These are phyloP conservation scores for Scelioninae gen. 1 DNA, from an alignment of 2,888 invertebrate species.

Conservation along the genomic window DNA sequence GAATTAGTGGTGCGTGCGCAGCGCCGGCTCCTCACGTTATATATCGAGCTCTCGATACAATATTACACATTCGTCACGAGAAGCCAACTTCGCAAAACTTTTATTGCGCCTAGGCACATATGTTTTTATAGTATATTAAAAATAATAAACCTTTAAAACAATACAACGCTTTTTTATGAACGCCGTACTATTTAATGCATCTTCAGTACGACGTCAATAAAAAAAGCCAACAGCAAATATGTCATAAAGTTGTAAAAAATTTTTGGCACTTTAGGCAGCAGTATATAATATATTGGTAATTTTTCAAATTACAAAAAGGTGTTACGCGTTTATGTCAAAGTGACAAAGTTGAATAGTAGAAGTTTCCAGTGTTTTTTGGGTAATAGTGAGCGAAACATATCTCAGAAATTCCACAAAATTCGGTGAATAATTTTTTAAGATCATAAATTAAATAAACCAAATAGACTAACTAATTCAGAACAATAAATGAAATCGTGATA, in stretches of 20 bases:
- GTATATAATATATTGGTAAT: too few species aligned
- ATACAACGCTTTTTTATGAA: conserved; percentile 34
- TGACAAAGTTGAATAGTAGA: too few species aligned
- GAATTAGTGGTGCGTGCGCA: conserved; percentile 80
- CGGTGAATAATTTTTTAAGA: too few species aligned
- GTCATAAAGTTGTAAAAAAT: conserved; percentile 3
- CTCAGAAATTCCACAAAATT: too few species aligned
- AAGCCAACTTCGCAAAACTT: conserved; percentile 73
- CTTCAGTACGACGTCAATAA: conserved; percentile 15
- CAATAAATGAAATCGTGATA: too few species aligned
- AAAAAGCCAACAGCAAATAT: conserved; percentile 22
- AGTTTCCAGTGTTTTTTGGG: too few species aligned
- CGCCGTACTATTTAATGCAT: conserved; percentile 4
- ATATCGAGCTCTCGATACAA: conserved; percentile 77
- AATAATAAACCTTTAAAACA: conserved; percentile 36
- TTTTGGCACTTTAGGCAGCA: conserved; percentile 2
- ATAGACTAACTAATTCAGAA: too few species aligned
- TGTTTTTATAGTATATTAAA: conserved; percentile 59
- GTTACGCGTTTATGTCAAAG: too few species aligned
- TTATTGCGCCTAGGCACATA: conserved; percentile 49
- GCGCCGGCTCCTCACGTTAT: conserved; percentile 73
- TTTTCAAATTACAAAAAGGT: too few species aligned
- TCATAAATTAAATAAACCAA: too few species aligned
- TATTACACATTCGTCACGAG: conserved; percentile 75
- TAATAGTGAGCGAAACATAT: too few species aligned